A percentile compares a stretch with the other conserved stretches of the same genome.
These are phyloP conservation scores for Cheirogaleus medius DNA, from an alignment of 2,113 vertebrate species.

Conservation along the genomic window DNA sequence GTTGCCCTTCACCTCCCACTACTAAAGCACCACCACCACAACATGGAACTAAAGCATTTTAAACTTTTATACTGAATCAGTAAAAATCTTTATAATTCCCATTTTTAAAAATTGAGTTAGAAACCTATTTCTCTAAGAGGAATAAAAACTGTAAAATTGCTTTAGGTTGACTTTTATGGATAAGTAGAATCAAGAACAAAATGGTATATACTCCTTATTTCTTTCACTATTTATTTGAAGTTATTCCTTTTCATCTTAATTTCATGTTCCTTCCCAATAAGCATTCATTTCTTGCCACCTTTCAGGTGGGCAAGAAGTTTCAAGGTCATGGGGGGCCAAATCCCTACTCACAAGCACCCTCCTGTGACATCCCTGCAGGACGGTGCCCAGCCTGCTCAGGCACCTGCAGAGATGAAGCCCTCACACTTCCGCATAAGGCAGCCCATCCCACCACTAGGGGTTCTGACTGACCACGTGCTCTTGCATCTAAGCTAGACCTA, in stretches of 20 bases:
- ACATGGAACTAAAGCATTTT: background rate
- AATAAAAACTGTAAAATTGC: too few relatives aligned
- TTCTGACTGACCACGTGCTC: accelerated
- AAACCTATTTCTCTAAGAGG: background rate
- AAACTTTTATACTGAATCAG: background rate
- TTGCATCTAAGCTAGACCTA: background rate
- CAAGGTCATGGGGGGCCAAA: background rate
- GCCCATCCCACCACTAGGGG: background rate
- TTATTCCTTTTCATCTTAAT: background rate
- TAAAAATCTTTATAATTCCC: background rate
- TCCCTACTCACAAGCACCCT: background rate
- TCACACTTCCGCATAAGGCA: background rate
- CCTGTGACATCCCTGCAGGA: background rate
- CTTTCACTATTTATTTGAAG: background rate
- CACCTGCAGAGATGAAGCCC: background rate
- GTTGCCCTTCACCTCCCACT: background rate
- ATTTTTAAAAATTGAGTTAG: background rate
- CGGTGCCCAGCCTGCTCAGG: background rate
- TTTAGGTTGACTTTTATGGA: background rate
- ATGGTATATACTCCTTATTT: background rate
- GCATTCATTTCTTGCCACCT: background rate
- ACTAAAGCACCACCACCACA: background rate
- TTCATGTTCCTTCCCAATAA: background rate
- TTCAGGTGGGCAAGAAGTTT: background rate
- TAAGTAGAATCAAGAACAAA: background rate